A percentile compares a stretch with the other conserved stretches of the same genome.
These are phyloP conservation scores for Otolemur garnettii DNA, from an alignment of 2,113 vertebrate genomes.

Conservation along the genomic window DNA sequence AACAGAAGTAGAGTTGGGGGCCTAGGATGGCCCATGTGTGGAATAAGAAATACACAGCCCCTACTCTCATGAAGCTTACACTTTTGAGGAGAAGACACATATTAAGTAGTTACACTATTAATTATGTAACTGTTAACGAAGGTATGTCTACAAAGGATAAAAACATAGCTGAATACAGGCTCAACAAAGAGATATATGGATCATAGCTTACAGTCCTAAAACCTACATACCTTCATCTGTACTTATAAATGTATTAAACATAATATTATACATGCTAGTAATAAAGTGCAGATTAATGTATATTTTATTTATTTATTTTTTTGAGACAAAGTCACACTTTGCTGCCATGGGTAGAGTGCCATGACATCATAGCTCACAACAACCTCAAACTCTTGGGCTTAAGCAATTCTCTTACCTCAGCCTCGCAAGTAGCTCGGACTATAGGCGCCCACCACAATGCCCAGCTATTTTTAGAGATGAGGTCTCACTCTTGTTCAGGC, in stretches of 20 bases:
- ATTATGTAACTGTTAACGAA: not conserved
- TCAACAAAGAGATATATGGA: constrained; percentile 34
- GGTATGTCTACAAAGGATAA: not conserved
- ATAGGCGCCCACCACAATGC: no score
- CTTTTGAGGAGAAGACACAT: not conserved
- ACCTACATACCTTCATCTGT: not conserved
- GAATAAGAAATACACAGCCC: not conserved
- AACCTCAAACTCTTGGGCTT: no score
- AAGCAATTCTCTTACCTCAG: no score
- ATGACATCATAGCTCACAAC: no score
- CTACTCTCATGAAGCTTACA: not conserved
- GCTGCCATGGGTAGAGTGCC: no score
- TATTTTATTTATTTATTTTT: not conserved
- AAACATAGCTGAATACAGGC: not conserved
- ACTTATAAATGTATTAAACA: constrained; percentile 13
- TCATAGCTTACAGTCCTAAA: not conserved
- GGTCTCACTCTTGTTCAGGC: no score
- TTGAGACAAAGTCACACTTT: no score
- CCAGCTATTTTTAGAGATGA: no score
- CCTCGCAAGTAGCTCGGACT: no score
- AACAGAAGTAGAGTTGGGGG: not conserved
- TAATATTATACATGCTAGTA: not conserved
- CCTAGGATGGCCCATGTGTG: not conserved
- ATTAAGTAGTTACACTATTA: not conserved
- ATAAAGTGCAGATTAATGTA: not conserved